These are phyloP conservation scores for Liodrosophila aerea DNA, from an alignment of 2,888 invertebrate species.

Conservation along the genomic window DNA sequence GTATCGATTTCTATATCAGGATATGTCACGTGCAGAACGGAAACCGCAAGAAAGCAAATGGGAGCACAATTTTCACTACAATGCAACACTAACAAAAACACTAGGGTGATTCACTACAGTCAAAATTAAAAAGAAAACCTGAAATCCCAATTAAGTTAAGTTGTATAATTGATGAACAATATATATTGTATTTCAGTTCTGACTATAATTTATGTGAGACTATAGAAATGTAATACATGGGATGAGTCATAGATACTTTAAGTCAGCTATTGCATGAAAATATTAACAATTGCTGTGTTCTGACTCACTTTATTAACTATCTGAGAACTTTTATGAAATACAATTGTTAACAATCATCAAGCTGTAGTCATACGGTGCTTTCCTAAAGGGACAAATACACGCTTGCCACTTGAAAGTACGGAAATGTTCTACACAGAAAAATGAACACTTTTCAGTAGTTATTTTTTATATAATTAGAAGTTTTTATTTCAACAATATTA, in stretches of 20 bases:
- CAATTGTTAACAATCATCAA: constrained; percentile 23
- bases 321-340: constrained; percentile 16
- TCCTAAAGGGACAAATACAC: no score
- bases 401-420: no score
- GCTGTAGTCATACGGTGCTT: constrained; percentile 10
- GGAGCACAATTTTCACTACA: constrained; percentile 27
- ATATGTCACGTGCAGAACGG: constrained; percentile 66
- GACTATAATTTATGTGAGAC: no score
- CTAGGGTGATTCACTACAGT: background rate
- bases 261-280: no score
- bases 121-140: background rate
- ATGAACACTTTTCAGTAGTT: no score
- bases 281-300: background rate
- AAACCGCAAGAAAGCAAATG: constrained; percentile 39
- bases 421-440: no score
- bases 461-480: no score
- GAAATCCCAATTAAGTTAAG: no score
- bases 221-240: no score
- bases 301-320: constrained; percentile 35
- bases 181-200: constrained; percentile 1
- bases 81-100: background rate
- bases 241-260: no score
- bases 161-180: background rate
- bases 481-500: no score
- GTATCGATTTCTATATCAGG: constrained; percentile 72